Evolutionary conservation across 2,113 vertebrate species (phyloP).

Genomic region (Albula goreensis): DNA sequence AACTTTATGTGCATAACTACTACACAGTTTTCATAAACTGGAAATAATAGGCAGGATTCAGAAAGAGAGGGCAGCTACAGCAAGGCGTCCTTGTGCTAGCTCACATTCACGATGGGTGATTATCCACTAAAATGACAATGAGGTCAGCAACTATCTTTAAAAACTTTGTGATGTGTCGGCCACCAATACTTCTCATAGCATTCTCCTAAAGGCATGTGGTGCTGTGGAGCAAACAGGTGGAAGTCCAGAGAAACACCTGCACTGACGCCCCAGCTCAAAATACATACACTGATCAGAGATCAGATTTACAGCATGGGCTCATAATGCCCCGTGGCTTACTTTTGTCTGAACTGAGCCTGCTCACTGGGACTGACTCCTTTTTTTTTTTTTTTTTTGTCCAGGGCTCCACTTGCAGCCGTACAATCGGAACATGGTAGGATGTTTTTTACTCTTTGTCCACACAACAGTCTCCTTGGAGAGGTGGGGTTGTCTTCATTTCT

Average conservation of each 20-base stretch:
- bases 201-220: neutral
- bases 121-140: neutral
- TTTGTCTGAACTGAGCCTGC: neutral
- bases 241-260: neutral
- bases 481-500: neutral
- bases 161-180: neutral
- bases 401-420: neutral
- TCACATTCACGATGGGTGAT: neutral
- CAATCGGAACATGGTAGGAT: neutral
- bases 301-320: neutral
- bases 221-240: neutral
- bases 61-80: neutral
- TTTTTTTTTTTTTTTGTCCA: neutral
- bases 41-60: neutral
- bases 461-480: neutral
- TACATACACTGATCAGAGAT: neutral
- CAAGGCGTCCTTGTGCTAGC: neutral
- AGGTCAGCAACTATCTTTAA: neutral
- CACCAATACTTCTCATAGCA: neutral
- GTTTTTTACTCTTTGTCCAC: neutral
- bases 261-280: neutral
- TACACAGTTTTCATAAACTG: neutral
- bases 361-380: neutral
- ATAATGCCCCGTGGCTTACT: neutral
- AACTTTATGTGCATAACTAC: neutral